Evolutionary conservation across 2,888 invertebrate genomes (phyloP), one percentile per base, ranked within the genome.

Genomic region (Branchipolynoe longqiensis): DNA sequence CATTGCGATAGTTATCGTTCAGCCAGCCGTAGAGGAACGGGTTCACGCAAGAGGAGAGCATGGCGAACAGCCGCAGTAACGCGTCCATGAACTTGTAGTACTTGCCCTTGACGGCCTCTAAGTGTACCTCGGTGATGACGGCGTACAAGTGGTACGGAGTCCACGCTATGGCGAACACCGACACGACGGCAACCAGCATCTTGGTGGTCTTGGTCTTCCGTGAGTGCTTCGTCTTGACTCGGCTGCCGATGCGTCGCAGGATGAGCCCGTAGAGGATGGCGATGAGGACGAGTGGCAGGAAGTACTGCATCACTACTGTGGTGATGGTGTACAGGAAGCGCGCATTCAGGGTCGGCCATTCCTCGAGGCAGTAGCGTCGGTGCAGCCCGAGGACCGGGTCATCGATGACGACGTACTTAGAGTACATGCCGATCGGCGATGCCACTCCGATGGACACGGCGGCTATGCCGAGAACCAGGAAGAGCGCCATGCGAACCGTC

Each of bases 361-460:
- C 62, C 87, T 93, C 93, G 12, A 89, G 86, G 87, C 93, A 89
- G 86, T 88, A 91, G 36, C 88, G 88, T 81, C 90, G 86, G 86
- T 91, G 89, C 14, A 90, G 86, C 69, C 89, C 83, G 6, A 90
- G 74, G n/a, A 89, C 87, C 33, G 90, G 89, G 82, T 90, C 86
- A 83, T 91, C 89, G 22, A 90, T 86, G 54, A 90, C 87, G 28
- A 54, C 54, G 54, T 87, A 87, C 41, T 87, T 74, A 6, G 86
- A 84, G 93, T 96, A 97, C 14, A 97, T 94, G 0, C 96, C 98
- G 91, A 93, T 89, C 2, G 93, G 93, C 62, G 91, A 89, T 3
- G 93, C 90, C 22, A 92, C 88, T 40, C 89, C 87, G 6, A 90
- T 87, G 0, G 93, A 91, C 4, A 92, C 84, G 22, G 91, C 33